Conservation (phyloP, 2,888 invertebrate species). For the Ditula angustiorana region DNA sequence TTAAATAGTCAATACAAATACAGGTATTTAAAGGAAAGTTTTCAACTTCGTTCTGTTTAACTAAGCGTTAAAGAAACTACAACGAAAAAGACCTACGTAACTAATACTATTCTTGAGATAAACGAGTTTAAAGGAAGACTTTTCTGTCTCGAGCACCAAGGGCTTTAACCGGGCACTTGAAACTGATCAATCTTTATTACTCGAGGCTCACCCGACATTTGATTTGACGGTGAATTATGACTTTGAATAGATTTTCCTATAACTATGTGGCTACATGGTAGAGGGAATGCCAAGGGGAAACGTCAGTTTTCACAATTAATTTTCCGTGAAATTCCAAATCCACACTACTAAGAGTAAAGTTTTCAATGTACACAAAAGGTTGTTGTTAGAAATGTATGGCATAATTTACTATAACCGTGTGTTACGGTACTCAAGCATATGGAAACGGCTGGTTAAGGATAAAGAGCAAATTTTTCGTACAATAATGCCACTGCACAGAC, state of each 20-base stretch:
- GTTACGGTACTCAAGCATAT: background rate
- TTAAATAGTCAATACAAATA: no score
- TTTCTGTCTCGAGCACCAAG: background rate
- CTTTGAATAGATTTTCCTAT: slow-evolving; percentile 3
- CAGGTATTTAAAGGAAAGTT: no score
- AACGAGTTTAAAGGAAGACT: background rate
- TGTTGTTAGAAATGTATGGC: background rate
- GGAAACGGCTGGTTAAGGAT: background rate
- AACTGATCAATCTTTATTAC: slow-evolving; percentile 23
- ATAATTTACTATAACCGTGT: background rate
- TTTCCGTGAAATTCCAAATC: background rate
- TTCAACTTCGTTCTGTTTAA: no score
- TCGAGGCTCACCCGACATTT: slow-evolving; percentile 1
- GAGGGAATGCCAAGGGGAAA: background rate
- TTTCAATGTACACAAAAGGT: background rate
- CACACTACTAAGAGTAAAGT: background rate
- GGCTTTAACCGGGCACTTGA: slow-evolving; percentile 20
- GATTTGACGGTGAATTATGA: slow-evolving; percentile 18
- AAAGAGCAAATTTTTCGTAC: no score
- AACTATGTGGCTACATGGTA: background rate
- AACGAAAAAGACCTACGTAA: background rate
- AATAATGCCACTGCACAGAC: no score
- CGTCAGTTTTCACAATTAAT: background rate
- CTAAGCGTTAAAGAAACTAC: no score
- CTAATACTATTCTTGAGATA: background rate